Conservation (phyloP, 2,888 invertebrate species). For the Drosophila macrospina region DNA sequence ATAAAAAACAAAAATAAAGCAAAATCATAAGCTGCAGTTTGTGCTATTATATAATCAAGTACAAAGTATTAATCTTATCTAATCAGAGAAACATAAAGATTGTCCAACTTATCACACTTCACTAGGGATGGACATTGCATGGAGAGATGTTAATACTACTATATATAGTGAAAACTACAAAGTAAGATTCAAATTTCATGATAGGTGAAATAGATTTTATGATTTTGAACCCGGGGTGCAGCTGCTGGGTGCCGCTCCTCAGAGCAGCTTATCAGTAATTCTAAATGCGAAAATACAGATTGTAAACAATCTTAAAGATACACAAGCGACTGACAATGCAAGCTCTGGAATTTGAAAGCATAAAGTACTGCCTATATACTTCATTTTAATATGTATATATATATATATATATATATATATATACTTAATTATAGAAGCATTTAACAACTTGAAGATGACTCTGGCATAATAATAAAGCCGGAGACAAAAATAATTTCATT, state of each 20-base stretch:
- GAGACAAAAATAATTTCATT: background rate
- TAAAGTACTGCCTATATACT: conserved; percentile 8
- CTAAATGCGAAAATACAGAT: conserved; percentile 26
- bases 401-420: conserved; percentile 11
- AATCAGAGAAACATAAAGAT: conserved; percentile 47
- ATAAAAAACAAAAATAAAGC: background rate
- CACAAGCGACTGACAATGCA: conserved; percentile 21
- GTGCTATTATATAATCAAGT: conserved; percentile 28
- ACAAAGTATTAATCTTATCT: conserved; percentile 60
- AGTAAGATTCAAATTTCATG: conserved; percentile 1
- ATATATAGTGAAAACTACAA: background rate
- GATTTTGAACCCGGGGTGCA: conserved; percentile 33
- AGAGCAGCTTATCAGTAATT: conserved; percentile 42
- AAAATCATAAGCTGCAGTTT: conserved; percentile 9
- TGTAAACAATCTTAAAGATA: conserved; percentile 24
- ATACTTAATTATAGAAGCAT: background rate
- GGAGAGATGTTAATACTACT: background rate
- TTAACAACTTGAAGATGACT: background rate
- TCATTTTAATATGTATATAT: background rate
- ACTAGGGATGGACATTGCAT: conserved; percentile 6
- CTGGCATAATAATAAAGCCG: conserved; percentile 26
- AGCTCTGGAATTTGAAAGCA: conserved; percentile 18
- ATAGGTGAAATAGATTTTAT: conserved; percentile 15
- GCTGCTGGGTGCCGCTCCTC: conserved; percentile 24
- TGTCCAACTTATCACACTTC: conserved; percentile 26